Evolutionary conservation across 1,140 invertebrate species (phyloP).

Genomic region (Lucilia sericata): DNA sequence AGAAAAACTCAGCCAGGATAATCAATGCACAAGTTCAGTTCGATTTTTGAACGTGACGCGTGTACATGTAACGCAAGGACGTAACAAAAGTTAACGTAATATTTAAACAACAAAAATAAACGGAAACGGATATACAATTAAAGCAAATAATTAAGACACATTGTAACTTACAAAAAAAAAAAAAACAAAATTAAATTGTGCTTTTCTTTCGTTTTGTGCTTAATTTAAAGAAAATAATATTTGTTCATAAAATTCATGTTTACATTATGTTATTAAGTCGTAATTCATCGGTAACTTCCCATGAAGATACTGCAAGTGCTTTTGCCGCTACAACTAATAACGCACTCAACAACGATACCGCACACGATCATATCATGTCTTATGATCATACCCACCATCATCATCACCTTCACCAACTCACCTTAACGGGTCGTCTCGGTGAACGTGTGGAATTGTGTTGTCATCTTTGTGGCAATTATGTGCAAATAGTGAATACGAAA

Average conservation of each 20-base stretch:
- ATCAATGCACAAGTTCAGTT: constrained; percentile 29
- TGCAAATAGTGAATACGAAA: constrained; percentile 47
- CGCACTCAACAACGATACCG: neutral
- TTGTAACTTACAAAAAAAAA: neutral
- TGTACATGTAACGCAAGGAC: constrained; percentile 31
- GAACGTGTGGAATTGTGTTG: constrained; percentile 52
- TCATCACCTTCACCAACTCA: constrained; percentile 31
- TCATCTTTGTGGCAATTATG: constrained; percentile 51
- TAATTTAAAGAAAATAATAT: neutral
- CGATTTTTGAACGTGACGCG: constrained; percentile 40
- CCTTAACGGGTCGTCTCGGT: constrained; percentile 42
- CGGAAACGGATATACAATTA: neutral
- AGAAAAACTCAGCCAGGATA: neutral
- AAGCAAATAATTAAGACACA: neutral
- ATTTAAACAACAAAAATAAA: neutral
- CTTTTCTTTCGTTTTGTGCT: neutral
- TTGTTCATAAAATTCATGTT: neutral
- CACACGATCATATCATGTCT: constrained; percentile 34
- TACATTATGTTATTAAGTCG: constrained; percentile 58
- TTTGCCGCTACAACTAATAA: constrained; percentile 5
- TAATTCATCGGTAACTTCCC: constrained; percentile 45
- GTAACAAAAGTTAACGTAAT: neutral
- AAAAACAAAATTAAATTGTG: constrained; percentile 7
- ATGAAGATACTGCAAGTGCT: constrained; percentile 41
- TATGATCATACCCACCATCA: neutral